Conservation (phyloP, 2,888 invertebrate species). For the Harpalus rubripes region DNA sequence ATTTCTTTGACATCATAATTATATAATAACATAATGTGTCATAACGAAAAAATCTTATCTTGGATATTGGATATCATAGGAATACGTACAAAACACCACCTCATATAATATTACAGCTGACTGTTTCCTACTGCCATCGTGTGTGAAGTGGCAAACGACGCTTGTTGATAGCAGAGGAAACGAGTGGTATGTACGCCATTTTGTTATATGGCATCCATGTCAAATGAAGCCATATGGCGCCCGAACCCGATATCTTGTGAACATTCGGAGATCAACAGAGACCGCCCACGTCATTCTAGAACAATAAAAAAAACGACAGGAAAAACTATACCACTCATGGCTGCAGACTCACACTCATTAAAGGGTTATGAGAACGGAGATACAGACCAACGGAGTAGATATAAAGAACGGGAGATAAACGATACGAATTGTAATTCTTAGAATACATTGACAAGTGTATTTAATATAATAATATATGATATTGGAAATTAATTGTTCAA, state of each 20-base stretch:
- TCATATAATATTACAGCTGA: not conserved
- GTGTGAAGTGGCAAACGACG: conserved; percentile 4
- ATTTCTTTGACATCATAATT: no score
- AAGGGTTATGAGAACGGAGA: not conserved
- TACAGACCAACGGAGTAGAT: not conserved
- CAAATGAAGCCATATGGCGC: conserved; percentile 65
- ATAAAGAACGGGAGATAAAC: not conserved
- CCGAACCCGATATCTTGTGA: conserved; percentile 64
- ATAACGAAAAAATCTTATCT: not conserved
- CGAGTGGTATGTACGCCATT: conserved; percentile 46
- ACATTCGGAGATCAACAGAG: conserved; percentile 58
- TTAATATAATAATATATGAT: not conserved
- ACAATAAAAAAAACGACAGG: conserved; percentile 62
- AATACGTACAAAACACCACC: not conserved
- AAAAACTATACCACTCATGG: conserved; percentile 39
- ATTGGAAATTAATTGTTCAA: no score
- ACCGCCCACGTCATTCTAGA: conserved; percentile 66
- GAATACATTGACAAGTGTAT: not conserved
- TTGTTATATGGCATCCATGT: conserved; percentile 60
- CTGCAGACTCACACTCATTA: conserved; percentile 24
- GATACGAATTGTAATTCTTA: not conserved
- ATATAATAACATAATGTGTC: no score
- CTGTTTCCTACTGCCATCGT: not conserved
- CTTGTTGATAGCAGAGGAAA: conserved; percentile 33
- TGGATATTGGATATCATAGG: not conserved